Conservation (phyloP, 2,113 vertebrate species). For the Lucifuga dentata region DNA sequence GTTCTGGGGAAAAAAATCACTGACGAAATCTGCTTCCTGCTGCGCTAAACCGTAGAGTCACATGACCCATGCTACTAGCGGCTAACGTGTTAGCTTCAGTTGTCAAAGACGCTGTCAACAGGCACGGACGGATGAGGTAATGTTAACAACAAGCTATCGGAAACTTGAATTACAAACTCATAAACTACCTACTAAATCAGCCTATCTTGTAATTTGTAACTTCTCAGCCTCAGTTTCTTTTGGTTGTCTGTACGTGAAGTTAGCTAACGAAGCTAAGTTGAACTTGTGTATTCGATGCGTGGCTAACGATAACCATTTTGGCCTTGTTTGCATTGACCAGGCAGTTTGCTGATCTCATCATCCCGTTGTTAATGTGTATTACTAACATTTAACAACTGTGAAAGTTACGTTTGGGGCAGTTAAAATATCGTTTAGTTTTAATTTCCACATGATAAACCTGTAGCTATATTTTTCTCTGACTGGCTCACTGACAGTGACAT, state of each 20-base stretch:
- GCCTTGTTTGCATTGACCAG: conserved; percentile 44
- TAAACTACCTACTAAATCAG: conserved; percentile 42
- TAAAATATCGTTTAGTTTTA: background rate
- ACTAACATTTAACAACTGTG: background rate
- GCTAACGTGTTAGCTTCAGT: conserved; percentile 62
- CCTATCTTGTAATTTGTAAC: background rate
- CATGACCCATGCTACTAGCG: conserved; percentile 55
- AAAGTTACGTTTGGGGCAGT: background rate
- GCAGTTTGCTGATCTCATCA: conserved; percentile 27
- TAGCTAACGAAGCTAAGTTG: conserved; percentile 22
- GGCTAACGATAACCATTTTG: conserved; percentile 45
- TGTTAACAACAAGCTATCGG: background rate
- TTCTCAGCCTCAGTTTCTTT: background rate
- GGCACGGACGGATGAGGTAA: conserved; percentile 8
- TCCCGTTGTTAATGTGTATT: no score
- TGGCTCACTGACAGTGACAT: background rate
- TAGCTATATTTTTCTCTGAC: background rate
- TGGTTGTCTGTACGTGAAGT: background rate
- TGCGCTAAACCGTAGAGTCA: conserved; percentile 42
- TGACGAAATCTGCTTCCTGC: background rate
- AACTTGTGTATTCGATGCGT: conserved; percentile 44
- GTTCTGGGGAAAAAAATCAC: no score
- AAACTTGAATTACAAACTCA: background rate
- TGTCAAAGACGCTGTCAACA: conserved; percentile 57
- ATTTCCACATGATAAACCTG: background rate